Evolutionary conservation across 2,888 invertebrate species (phyloP).

Genomic region (Nowickia ferox): DNA sequence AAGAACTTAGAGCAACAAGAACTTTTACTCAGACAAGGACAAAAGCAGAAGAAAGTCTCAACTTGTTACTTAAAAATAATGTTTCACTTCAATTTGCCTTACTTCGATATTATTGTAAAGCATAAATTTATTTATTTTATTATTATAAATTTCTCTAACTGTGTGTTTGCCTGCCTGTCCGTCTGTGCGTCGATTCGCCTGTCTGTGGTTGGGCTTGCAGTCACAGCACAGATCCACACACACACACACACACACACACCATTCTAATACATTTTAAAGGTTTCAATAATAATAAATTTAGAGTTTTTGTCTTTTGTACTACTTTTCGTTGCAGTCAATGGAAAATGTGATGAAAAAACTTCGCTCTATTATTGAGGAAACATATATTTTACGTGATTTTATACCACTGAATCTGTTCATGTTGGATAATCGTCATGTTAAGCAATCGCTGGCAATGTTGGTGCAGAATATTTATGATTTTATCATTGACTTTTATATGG

Average conservation of each 20-base stretch:
- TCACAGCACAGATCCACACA: neutral
- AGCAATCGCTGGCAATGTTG: slow-evolving; percentile 80
- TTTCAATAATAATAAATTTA: slow-evolving; percentile 11
- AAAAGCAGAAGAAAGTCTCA: neutral
- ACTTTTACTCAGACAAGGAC: slow-evolving; percentile 6
- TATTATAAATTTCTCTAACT: slow-evolving; percentile 11
- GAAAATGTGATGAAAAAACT: slow-evolving; percentile 88
- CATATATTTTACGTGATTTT: slow-evolving; percentile 89
- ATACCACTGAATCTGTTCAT: slow-evolving; percentile 93
- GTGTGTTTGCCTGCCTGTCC: neutral
- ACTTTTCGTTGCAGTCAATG: slow-evolving; percentile 85
- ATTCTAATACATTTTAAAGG: slow-evolving; percentile 10
- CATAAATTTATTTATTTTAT: slow-evolving; percentile 55
- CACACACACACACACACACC: neutral
- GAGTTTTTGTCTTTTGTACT: neutral
- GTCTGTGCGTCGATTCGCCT: neutral
- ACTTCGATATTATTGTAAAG: slow-evolving; percentile 8
- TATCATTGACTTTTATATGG: slow-evolving; percentile 82
- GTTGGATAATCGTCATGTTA: slow-evolving; percentile 85
- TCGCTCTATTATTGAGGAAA: slow-evolving; percentile 88
- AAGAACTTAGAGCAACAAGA: neutral
- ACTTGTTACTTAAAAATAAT: neutral
- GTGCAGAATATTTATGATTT: slow-evolving; percentile 82
- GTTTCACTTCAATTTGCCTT: neutral
- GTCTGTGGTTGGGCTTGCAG: neutral